phyloP scores from a whole-genome alignment of 37 sponge, comb jelly and placozoan species.

The Beroe ovata region DNA sequence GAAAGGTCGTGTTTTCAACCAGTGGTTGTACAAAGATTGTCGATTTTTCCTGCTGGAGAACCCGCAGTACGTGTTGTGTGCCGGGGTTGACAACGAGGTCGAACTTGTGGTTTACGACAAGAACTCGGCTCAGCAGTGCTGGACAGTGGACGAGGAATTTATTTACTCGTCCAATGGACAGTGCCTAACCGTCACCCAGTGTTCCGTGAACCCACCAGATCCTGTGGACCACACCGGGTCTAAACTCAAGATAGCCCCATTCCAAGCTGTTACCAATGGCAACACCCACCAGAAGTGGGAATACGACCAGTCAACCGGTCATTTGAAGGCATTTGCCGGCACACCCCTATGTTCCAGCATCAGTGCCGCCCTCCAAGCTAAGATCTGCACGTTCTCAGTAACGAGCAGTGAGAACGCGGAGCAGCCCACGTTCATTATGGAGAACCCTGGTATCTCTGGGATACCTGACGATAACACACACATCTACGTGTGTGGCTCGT shows the following conservation, averaged over 20 bases:
- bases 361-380: conserved; percentile 57
- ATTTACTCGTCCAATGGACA: conserved; percentile 55
- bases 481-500: conserved; percentile 66
- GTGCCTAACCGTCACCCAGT: conserved; percentile 37
- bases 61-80: conserved; percentile 5
- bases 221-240: conserved; percentile 55
- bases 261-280: conserved; percentile 6
- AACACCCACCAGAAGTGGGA: conserved; percentile 19
- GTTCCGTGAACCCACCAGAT: conserved; percentile 25
- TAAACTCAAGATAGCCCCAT: conserved; percentile 57
- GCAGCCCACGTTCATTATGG: conserved; percentile 61
- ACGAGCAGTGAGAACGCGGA: conserved; percentile 38
- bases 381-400: conserved; percentile 49
- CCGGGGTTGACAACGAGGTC: not conserved
- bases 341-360: conserved; percentile 8
- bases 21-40: conserved; percentile 45
- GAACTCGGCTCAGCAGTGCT: conserved; percentile 46
- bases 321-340: conserved; percentile 27
- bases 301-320: conserved; percentile 34
- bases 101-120: conserved; percentile 33
- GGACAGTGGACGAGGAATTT: conserved; percentile 47
- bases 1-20: not conserved
- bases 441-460: conserved; percentile 51
- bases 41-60: conserved; percentile 45
- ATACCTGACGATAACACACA: conserved; percentile 59